Base-by-base conservation (phyloP, 2,113 vertebrate genomes). In the Nyctibius bracteatus region DNA sequence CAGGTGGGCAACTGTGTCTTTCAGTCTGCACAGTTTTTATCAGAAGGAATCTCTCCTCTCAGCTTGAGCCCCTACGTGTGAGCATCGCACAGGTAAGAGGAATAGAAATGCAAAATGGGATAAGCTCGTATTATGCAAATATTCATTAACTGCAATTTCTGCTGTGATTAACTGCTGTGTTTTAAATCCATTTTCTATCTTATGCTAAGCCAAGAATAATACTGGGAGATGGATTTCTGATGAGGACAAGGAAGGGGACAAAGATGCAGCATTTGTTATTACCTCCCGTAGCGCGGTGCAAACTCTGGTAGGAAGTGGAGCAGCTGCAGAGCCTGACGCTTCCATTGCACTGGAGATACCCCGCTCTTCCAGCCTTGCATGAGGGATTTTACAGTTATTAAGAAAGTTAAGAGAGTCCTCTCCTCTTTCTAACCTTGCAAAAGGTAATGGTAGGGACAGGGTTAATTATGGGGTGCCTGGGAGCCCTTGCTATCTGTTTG, bases 301-400 rank as follows among this genome's bases (percentile, higher is more conserved):
- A 37, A 27, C 52, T 39, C 33, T 4, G 10, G 12, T 37, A 55
- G 35, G 63, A 35, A 67, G 67, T 0, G 1, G 54, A 74, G 68
- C 54, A 35, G 54, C n/a, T 2, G 35, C 2, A 2, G 1, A 19
- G 17, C 82, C 62, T 0, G 43, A 15, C 16, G 0, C 41, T 8
- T 10, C 31, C 80, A 1, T 0, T 5, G 33, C 6, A 4, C 28
- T 18, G 61, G 62, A 21, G 43, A 5, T 2, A 1, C 10, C 18
- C 35, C 0, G 1, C 49, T 43, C 19, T 13, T 5, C 85, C 71
- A 24, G 1, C 9, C 35, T 28, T 3, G 11, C 63, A 21, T 0
- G 13, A 9, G 35, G 80, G 33, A 39, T 43, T 61, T 35, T 18
- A 30, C 12, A 14, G 1, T 12, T 6, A 11, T 1, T 3, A 52